phyloP scores from a whole-genome alignment of 2,888 invertebrate species.

The Cheilosia vulpina region DNA sequence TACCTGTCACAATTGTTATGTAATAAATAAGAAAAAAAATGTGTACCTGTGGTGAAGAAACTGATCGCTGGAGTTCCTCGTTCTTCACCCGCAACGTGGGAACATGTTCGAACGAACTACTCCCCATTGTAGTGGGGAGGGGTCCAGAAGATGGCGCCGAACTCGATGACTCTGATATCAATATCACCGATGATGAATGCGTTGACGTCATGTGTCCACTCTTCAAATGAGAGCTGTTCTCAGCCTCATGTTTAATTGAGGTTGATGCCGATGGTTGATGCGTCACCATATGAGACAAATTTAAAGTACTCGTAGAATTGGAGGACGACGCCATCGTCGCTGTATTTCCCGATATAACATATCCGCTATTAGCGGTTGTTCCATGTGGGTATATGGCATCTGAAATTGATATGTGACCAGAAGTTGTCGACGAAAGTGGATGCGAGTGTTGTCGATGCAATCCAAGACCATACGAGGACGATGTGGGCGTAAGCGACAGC shows the following conservation, averaged over 20 bases:
- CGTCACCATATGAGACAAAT: conserved; percentile 78
- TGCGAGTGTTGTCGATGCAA: conserved; percentile 85
- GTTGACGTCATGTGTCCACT: conserved; percentile 37
- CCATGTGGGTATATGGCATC: conserved; percentile 81
- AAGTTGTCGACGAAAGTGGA: conserved; percentile 81
- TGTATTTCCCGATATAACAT: conserved; percentile 56
- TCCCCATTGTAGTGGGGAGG: conserved; percentile 76
- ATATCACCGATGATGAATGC: conserved; percentile 78
- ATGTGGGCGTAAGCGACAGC: conserved; percentile 76
- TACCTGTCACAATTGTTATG: neutral
- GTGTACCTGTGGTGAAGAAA: conserved; percentile 86
- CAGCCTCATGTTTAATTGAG: conserved; percentile 61
- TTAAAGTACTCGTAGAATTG: conserved; percentile 75
- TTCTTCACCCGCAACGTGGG: conserved; percentile 84
- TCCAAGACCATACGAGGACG: conserved; percentile 76
- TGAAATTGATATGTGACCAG: conserved; percentile 81
- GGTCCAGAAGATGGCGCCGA: conserved; percentile 36
- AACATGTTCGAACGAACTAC: conserved; percentile 82
- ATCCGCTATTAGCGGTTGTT: conserved; percentile 52
- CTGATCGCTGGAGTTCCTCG: conserved; percentile 86
- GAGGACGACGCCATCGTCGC: conserved; percentile 45
- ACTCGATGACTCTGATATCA: conserved; percentile 76
- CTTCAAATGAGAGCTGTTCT: conserved; percentile 53
- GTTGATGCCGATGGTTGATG: conserved; percentile 39
- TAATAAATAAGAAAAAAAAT: conserved; percentile 41